phyloP scores from a whole-genome alignment of 2,113 vertebrate genomes.

The Odontesthes bonariensis region DNA sequence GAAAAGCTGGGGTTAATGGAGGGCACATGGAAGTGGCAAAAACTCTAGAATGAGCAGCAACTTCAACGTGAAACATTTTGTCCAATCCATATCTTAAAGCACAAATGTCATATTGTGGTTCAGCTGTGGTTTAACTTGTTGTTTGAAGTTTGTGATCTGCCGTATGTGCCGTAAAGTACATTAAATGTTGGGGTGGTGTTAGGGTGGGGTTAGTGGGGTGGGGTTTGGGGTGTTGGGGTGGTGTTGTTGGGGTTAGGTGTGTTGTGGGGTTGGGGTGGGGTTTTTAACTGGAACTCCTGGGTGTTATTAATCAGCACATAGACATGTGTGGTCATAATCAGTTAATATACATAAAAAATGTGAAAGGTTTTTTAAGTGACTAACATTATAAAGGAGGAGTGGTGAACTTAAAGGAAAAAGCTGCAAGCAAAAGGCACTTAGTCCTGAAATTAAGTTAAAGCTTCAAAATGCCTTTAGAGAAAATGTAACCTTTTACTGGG shows the following conservation, averaged over 20 bases:
- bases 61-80: background rate
- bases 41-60: constrained; percentile 3
- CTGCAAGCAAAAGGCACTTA: background rate
- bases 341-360: constrained; percentile 3
- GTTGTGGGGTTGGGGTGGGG: too few relatives aligned
- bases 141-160: background rate
- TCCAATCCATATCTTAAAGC: background rate
- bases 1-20: background rate
- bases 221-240: too few relatives aligned
- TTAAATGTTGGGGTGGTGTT: too few relatives aligned
- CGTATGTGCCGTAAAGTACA: background rate
- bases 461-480: background rate
- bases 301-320: constrained; percentile 3
- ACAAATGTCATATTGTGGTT: too few relatives aligned
- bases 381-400: background rate
- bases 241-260: too few relatives aligned
- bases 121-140: too few relatives aligned
- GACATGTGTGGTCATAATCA: background rate
- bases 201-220: too few relatives aligned
- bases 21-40: background rate
- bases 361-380: background rate
- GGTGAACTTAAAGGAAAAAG: background rate
- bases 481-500: background rate
- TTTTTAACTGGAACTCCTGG: background rate
- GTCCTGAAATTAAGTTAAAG: background rate